Conservation (phyloP, 2,888 invertebrate genomes). For the Gortyna flavago region DNA sequence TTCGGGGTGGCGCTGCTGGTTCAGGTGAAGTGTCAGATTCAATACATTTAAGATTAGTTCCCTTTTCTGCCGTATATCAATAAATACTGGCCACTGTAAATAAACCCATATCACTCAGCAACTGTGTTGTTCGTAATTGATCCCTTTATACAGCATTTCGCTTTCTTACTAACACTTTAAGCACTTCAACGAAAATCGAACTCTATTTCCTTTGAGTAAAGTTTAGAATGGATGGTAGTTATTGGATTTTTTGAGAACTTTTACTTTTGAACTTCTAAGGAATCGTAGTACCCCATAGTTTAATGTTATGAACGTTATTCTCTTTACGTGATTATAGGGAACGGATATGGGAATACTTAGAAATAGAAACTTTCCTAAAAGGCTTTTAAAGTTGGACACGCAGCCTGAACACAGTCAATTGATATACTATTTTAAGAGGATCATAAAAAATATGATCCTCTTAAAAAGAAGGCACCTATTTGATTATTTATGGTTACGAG, state of each 20-base stretch:
- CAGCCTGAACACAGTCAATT: conserved; percentile 22
- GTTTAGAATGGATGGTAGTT: conserved; percentile 1
- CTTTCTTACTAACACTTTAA: conserved; percentile 46
- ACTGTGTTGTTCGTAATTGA: conserved; percentile 73
- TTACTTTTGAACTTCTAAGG: conserved; percentile 56
- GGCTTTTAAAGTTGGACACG: conserved; percentile 38
- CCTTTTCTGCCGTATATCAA: conserved; percentile 13
- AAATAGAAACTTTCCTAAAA: conserved; percentile 44
- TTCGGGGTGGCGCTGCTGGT: conserved; percentile 5
- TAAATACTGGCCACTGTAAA: conserved; percentile 56
- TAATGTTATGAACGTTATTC: conserved; percentile 57
- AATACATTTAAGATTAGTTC: conserved; percentile 24
- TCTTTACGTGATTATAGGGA: conserved; percentile 49
- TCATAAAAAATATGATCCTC: conserved; percentile 2
- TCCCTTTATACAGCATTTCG: conserved; percentile 72
- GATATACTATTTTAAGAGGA: no score
- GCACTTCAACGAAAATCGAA: conserved; percentile 20
- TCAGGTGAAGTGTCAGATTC: conserved; percentile 6
- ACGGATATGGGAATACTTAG: conserved; percentile 44
- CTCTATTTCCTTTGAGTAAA: conserved; percentile 3
- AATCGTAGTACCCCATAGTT: conserved; percentile 56
- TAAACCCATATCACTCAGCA: conserved; percentile 75
- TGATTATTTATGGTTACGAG: conserved; percentile 35
- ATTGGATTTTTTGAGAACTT: conserved; percentile 34
- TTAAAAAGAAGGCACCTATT: conserved; percentile 16